These are phyloP conservation scores for Pungitius pungitius DNA, from an alignment of 2,113 vertebrate genomes.

Conservation along the genomic window DNA sequence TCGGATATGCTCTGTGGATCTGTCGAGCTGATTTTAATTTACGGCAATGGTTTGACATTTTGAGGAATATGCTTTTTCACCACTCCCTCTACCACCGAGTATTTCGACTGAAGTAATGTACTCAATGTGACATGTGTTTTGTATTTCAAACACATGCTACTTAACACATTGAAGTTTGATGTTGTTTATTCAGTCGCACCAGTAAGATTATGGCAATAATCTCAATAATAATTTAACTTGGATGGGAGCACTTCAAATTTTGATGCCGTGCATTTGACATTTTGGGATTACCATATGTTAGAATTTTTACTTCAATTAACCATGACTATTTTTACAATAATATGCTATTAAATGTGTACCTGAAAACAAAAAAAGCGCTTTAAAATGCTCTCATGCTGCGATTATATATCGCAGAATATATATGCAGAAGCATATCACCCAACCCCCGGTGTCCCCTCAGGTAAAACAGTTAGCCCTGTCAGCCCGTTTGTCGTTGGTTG, in stretches of 20 bases:
- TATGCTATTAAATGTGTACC: background rate
- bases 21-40: slow-evolving; percentile 29
- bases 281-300: background rate
- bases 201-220: background rate
- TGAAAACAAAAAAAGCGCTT: background rate
- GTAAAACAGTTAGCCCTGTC: no score
- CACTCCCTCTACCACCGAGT: background rate
- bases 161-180: background rate
- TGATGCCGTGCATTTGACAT: background rate
- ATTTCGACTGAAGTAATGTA: slow-evolving; percentile 3
- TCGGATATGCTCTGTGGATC: slow-evolving; percentile 19
- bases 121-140: background rate
- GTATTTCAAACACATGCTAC: background rate
- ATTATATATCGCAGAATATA: no score
- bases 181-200: background rate
- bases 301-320: background rate
- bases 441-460: no score
- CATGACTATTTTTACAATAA: background rate
- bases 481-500: no score
- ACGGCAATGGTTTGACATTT: slow-evolving; percentile 22
- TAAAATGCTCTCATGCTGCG: no score
- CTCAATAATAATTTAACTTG: background rate
- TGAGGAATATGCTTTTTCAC: slow-evolving; percentile 12
- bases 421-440: no score
- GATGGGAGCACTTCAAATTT: background rate